Base-by-base conservation (phyloP, 1,140 invertebrate species). In the Arctopsyche grandis region DNA sequence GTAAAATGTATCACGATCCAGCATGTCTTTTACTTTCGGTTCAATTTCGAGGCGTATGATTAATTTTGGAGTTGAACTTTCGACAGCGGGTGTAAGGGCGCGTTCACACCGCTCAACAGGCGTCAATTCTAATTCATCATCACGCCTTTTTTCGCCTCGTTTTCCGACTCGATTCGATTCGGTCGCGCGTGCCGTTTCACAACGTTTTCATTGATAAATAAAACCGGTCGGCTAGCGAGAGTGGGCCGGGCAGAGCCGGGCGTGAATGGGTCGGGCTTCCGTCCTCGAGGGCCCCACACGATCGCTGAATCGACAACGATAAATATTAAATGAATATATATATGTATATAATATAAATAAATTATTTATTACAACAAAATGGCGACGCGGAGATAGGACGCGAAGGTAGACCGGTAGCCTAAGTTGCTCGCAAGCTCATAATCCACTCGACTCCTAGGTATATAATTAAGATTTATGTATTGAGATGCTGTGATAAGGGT, bases 191-290 rank as follows among this genome's bases (percentile, higher is more conserved):
- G 16, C 56, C 46, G 76, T 69, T 80, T 77, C 26, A 48, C 75
- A 80, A 80, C 19, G 75, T 77, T 80, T 80, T 80, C 79, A 80
- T 80, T 80, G 79, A 80, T 80, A 80, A 66, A 66, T 22, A 24
- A 80, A 80, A 80, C 79, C 79, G 69, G 79, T 80, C 69, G 43
- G 60, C 22, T 22, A 76, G 69, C 46, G 44, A 80, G 79, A 77
- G 75, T 80, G 75, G 79, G 79, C 75, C 69, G 74, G 19, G n/a
- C 74, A n/a, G n/a, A n/a, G n/a, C n/a, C n/a, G n/a, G n/a, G n/a
- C 60, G 74, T 77, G 79, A 76, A 76, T 71, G 79, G 79, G 16
- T 24, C 74, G 73, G 21, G 58, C 58, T 16, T 16, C 58, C 58
- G 63, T 12, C 48, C 48, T 66, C 60, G n/a, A 66, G 21, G 21